Evolutionary conservation across 2,888 invertebrate genomes (phyloP), one percentile per base, ranked within the genome.

Genomic region (Drosophila rubida): DNA sequence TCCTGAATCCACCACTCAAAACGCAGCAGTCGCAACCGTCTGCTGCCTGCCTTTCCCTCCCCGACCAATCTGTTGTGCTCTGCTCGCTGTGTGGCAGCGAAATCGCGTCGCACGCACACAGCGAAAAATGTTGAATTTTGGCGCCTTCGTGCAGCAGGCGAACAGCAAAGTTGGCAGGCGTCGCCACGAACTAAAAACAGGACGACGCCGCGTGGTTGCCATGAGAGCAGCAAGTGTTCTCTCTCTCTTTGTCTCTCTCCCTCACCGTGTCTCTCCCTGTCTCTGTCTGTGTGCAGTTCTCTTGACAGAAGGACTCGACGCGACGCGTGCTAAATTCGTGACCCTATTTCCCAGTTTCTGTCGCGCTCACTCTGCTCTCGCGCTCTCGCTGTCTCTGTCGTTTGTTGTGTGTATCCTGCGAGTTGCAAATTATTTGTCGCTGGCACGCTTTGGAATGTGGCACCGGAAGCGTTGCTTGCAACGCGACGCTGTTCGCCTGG

Each of bases 61-160:
- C 2, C 19, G 19, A 2, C 19, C 19, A 3, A 2, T 3, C 19
- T 19, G 19, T 19, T 19, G 27, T 32, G 0, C 11, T 16, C 9
- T n/a, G 7, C 13, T 9, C 32, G 39, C 54, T 46, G 42, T 46
- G 42, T 45, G 42, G 48, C 55, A 51, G 59, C 32, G 44, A 49
- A 30, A 60, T 54, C 51, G 48, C 60, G 53, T 27, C 49, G 67
- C 85, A 82, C 85, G 82, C 85, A 85, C 80, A 82, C 83, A 88
- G 62, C 74, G 69, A 69, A 82, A 89, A 89, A 87, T 89, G 79
- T 88, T 88, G 89, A 90, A 90, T 90, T 90, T 90, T 90, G 90
- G 90, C 90, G 90, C 90, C 90, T 90, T 90, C 87, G 60, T 25
- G 23, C 49, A 81, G 78, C 89, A 90, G 90, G 90, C 80, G 80